Evolutionary conservation across 2,113 vertebrate species (phyloP).

Genomic region (Chionomys nivalis): DNA sequence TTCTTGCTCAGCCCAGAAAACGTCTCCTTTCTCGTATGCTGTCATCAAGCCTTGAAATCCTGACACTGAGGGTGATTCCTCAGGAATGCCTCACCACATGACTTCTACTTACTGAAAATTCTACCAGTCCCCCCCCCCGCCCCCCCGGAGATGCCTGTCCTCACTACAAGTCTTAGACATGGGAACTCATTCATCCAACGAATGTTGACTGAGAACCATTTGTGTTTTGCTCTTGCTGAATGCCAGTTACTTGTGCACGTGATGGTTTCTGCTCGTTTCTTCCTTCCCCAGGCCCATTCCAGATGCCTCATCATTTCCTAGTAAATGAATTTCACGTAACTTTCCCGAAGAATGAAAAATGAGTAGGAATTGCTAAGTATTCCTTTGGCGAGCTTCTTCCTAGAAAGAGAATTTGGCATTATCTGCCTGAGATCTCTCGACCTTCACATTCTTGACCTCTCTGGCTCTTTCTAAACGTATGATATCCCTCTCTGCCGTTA

Average conservation of each 20-base stretch:
- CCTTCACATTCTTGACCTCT: neutral
- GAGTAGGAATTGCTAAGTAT: neutral
- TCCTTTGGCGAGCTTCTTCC: constrained; percentile 12
- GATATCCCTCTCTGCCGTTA: neutral
- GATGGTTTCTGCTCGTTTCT: neutral
- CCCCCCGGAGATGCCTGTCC: neutral
- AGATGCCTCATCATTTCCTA: neutral
- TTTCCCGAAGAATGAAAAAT: constrained; percentile 39
- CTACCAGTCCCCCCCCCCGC: too few species aligned
- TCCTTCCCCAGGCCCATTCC: constrained; percentile 17
- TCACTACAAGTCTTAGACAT: neutral
- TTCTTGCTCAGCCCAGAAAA: neutral
- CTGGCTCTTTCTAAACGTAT: neutral
- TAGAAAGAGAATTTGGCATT: neutral
- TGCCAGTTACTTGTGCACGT: neutral
- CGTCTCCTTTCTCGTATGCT: neutral
- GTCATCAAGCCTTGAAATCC: neutral
- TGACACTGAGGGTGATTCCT: neutral
- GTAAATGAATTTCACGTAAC: constrained; percentile 36
- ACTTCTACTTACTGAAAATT: neutral
- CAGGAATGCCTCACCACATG: neutral
- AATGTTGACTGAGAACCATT: constrained; percentile 19
- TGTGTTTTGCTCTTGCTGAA: neutral
- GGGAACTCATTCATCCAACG: too few species aligned
- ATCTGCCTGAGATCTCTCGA: neutral